Conservation (phyloP, 2,113 vertebrate species). For the Scolopax mira region DNA sequence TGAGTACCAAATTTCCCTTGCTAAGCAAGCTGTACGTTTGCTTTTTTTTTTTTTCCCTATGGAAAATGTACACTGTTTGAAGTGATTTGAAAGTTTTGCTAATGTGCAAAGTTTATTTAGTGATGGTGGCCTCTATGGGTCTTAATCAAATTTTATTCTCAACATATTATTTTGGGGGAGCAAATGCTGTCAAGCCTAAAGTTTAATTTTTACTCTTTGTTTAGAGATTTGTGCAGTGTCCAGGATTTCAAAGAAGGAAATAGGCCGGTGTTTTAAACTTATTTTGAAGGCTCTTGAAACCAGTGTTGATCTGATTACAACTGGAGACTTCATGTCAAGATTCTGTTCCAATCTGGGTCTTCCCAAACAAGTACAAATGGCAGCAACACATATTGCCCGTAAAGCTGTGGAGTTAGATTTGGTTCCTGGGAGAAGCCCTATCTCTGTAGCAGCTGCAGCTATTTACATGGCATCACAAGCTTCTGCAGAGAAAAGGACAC, state of each 20-base stretch:
- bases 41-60: neutral
- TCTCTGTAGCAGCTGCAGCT: conserved; percentile 95
- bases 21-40: neutral
- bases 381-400: conserved; percentile 93
- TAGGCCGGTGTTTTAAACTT: conserved; percentile 96
- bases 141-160: neutral
- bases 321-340: conserved; percentile 98
- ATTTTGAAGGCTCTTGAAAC: conserved; percentile 98
- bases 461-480: conserved; percentile 99
- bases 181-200: neutral
- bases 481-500: conserved; percentile 96
- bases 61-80: neutral
- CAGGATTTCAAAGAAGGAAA: conserved; percentile 98
- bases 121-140: neutral
- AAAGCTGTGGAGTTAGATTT: conserved; percentile 96
- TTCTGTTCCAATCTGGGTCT: conserved; percentile 98
- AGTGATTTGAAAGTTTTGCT: neutral
- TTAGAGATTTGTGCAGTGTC: conserved; percentile 98
- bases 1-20: neutral
- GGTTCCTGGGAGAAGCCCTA: conserved; percentile 95
- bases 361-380: conserved; percentile 98
- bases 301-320: conserved; percentile 97
- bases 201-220: neutral
- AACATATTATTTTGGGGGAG: neutral
- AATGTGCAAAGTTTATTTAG: neutral